Conservation (phyloP, 2,113 vertebrate species). For the Scartelaos histophorus region DNA sequence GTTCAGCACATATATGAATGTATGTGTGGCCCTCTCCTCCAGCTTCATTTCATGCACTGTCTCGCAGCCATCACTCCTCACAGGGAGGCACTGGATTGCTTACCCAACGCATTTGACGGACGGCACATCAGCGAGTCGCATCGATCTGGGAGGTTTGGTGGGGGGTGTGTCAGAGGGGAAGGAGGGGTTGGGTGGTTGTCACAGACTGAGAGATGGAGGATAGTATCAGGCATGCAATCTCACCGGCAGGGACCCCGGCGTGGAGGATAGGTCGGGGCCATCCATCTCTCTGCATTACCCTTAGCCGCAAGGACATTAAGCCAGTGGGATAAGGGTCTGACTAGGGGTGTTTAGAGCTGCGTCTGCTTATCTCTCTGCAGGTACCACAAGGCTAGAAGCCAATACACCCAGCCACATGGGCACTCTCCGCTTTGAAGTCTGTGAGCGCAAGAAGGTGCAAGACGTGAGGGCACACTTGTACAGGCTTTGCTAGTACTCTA, state of each 20-base stretch:
- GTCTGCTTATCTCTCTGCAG: slow-evolving; percentile 70
- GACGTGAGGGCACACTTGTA: slow-evolving; percentile 24
- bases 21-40: slow-evolving; percentile 13
- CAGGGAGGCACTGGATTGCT: slow-evolving; percentile 64
- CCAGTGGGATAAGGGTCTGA: slow-evolving; percentile 73
- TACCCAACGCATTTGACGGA: slow-evolving; percentile 69
- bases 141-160: slow-evolving; percentile 65
- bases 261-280: slow-evolving; percentile 66
- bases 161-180: background rate
- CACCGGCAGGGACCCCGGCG: slow-evolving; percentile 62
- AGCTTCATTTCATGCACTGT: slow-evolving; percentile 63
- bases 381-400: slow-evolving; percentile 57
- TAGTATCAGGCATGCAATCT: slow-evolving; percentile 78
- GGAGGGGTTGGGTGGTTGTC: slow-evolving; percentile 53
- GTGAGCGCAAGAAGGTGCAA: slow-evolving; percentile 31
- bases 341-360: slow-evolving; percentile 72
- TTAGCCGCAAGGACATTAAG: slow-evolving; percentile 78
- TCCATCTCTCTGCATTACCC: slow-evolving; percentile 78
- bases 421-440: slow-evolving; percentile 58
- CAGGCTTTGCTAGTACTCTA: slow-evolving; percentile 8
- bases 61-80: slow-evolving; percentile 59
- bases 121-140: slow-evolving; percentile 65
- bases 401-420: slow-evolving; percentile 53
- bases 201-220: slow-evolving; percentile 73
- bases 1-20: slow-evolving; percentile 26